These are phyloP conservation scores for Catocala nupta DNA, from an alignment of 2,888 invertebrate species.

Conservation along the genomic window DNA sequence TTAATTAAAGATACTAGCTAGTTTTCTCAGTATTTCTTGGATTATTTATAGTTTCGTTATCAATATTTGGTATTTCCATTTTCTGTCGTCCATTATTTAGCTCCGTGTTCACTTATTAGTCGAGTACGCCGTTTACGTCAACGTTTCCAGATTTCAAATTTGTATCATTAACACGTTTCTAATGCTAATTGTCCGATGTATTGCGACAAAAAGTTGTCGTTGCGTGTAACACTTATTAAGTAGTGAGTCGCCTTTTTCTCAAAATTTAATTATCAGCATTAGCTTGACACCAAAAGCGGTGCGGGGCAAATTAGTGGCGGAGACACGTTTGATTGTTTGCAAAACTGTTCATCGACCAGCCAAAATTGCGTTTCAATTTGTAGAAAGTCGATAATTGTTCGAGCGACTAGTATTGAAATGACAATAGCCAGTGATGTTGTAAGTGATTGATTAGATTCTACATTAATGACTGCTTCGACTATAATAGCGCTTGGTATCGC, in stretches of 20 bases:
- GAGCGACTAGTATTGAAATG: conserved; percentile 58
- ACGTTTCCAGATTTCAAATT: conserved; percentile 73
- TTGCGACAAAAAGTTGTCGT: conserved; percentile 71
- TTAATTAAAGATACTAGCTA: conserved; percentile 30
- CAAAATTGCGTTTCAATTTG: conserved; percentile 72
- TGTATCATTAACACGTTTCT: conserved; percentile 79
- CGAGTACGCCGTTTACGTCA: conserved; percentile 57
- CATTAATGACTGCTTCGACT: conserved; percentile 74
- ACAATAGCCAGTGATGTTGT: conserved; percentile 54
- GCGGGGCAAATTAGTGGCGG: conserved; percentile 63
- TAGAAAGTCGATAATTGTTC: conserved; percentile 77
- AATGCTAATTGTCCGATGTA: conserved; percentile 78
- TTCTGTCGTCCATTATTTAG: conserved; percentile 27
- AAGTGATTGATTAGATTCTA: conserved; percentile 75
- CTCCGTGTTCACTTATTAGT: conserved; percentile 44
- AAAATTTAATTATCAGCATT: conserved; percentile 85
- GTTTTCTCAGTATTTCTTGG: conserved; percentile 21
- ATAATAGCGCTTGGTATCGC: conserved; percentile 72
- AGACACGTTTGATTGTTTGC: conserved; percentile 66
- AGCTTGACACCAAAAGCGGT: conserved; percentile 77
- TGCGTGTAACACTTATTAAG: conserved; percentile 84
- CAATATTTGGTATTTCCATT: conserved; percentile 31
- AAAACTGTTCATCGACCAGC: conserved; percentile 70
- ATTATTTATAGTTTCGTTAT: conserved; percentile 20
- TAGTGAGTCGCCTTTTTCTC: conserved; percentile 73